Evolutionary conservation across 2,113 vertebrate genomes (phyloP), one percentile per base, ranked within the genome.

Genomic region (Tenebrosternarchus preto): DNA sequence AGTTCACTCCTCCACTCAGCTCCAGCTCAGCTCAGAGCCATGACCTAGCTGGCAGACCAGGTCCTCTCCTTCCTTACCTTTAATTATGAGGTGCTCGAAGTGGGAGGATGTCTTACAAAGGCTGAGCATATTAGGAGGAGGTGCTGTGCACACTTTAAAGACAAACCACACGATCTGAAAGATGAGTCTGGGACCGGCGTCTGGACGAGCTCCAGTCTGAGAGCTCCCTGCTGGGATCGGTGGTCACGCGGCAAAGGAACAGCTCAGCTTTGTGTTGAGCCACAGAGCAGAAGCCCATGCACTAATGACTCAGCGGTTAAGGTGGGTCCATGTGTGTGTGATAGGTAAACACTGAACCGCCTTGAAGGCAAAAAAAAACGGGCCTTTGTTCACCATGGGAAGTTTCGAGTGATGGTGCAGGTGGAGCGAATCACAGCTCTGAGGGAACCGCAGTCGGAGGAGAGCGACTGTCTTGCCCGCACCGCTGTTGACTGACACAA

Each of bases 71-170:
- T 84, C 88, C 89, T 89, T 77, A 87, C 80, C 81, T 83, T 86
- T 89, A 88, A 90, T 91, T 90, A 91, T 84, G 77, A 89, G 82
- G 71, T 0, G 25, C 82, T 88, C 87, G 85, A 87, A 83, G 73
- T 86, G 78, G 43, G 81, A 77, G 76, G 77, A 81, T 84, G 86
- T 76, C 83, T 86, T 84, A 87, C 78, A 86, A 87, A 84, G 84
- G 82, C 81, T 77, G 83, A 87, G 86, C 71, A 83, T 86, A 89
- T 86, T 70, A 84, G 76, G 59, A 81, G 70, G 76, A 86, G 84
- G 79, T 20, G 63, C 71, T 50, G 82, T n/a, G 1, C 78, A 24
- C 63, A 27, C 80, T 80, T 88, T 84, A 87, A 85, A 89, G 81
- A 84, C 66, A 15, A 84, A 83, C 83, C 86, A 89, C 89, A 87